Conservation (phyloP, 2,113 vertebrate species). For the Rhinichthys klamathensis region DNA sequence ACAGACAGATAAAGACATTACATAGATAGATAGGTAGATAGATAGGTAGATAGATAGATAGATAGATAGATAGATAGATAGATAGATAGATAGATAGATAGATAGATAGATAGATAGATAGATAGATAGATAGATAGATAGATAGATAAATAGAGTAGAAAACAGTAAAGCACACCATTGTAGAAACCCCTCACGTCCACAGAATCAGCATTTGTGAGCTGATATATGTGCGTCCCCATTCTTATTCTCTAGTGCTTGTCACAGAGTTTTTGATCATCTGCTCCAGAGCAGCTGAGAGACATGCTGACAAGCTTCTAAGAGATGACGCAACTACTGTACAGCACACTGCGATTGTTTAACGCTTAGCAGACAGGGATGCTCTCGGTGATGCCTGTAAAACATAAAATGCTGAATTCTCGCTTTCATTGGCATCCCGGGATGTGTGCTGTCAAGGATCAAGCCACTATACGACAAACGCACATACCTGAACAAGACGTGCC, state of each 20-base stretch:
- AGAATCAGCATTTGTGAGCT: not conserved
- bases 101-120: not conserved
- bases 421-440: slow-evolving; percentile 25
- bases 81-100: not conserved
- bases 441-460: slow-evolving; percentile 21
- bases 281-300: slow-evolving; percentile 4
- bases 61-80: not conserved
- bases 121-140: not conserved
- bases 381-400: slow-evolving; percentile 2
- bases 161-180: no score
- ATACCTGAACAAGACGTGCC: not conserved
- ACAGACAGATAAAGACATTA: not conserved
- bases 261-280: slow-evolving; percentile 14
- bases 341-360: slow-evolving; percentile 1
- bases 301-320: slow-evolving; percentile 27
- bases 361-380: slow-evolving; percentile 1
- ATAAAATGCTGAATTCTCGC: slow-evolving; percentile 12
- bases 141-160: not conserved
- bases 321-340: slow-evolving; percentile 13
- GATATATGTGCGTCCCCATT: not conserved
- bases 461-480: not conserved
- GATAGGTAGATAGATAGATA: not conserved
- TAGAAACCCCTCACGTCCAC: not conserved
- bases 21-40: not conserved
- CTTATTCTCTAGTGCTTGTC: not conserved